These are phyloP conservation scores for Macrosiphum euphorbiae DNA, from an alignment of 2,888 invertebrate species.

Conservation along the genomic window DNA sequence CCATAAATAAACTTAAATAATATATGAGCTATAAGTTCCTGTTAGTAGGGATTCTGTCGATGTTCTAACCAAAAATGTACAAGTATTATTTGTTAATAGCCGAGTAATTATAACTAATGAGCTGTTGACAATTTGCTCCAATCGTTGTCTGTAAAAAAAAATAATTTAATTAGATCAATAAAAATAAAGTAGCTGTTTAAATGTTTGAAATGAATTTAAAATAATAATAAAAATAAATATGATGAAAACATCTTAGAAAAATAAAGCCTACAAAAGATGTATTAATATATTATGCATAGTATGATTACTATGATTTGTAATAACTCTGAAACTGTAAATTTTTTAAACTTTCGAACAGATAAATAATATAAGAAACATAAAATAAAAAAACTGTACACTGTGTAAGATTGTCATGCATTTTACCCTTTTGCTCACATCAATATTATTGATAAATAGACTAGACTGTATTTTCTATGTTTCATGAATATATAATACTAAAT, in stretches of 20 bases:
- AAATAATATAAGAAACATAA: neutral
- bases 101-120: conserved; percentile 19
- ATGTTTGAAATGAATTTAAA: neutral
- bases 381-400: neutral
- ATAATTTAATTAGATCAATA: neutral
- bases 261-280: neutral
- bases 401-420: neutral
- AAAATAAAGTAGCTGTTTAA: neutral
- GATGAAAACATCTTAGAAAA: neutral
- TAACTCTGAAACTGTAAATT: neutral
- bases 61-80: conserved; percentile 37
- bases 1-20: conserved; percentile 55
- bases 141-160: conserved; percentile 46
- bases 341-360: neutral
- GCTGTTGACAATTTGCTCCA: conserved; percentile 48
- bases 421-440: neutral
- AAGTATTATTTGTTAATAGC: conserved; percentile 11
- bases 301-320: neutral
- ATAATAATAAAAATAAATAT: neutral
- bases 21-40: conserved; percentile 62
- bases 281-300: neutral
- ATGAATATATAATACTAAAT: neutral
- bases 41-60: conserved; percentile 43
- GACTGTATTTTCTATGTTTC: neutral
- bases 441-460: neutral